Conservation (phyloP, 2,888 invertebrate species). For the Volucella bombylans region DNA sequence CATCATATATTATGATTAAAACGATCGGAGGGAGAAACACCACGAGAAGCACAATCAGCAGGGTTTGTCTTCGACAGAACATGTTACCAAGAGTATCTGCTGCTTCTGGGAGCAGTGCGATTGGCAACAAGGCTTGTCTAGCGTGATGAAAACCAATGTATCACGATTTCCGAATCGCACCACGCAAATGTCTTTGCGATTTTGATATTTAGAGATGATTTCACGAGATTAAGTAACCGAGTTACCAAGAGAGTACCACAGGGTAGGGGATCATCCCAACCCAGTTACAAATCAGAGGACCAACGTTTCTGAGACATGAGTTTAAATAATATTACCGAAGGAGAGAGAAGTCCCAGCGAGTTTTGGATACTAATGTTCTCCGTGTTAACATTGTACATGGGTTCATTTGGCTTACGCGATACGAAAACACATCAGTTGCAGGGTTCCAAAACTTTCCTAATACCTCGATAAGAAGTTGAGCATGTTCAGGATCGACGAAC, state of each 20-base stretch:
- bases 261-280: slow-evolving; percentile 62
- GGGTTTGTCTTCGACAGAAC: slow-evolving; percentile 39
- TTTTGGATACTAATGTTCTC: too few relatives aligned
- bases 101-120: slow-evolving; percentile 44
- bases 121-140: slow-evolving; percentile 62
- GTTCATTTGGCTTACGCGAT: too few relatives aligned
- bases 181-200: not conserved
- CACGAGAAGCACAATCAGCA: too few relatives aligned
- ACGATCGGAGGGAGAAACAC: slow-evolving; percentile 45
- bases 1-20: not conserved
- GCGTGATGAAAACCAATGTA: slow-evolving; percentile 75
- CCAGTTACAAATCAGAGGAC: slow-evolving; percentile 37
- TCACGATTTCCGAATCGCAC: slow-evolving; percentile 76
- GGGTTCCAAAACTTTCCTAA: too few relatives aligned
- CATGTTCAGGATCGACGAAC: too few relatives aligned
- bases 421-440: too few relatives aligned
- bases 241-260: slow-evolving; percentile 40
- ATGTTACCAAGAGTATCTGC: slow-evolving; percentile 49
- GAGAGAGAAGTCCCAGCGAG: too few relatives aligned
- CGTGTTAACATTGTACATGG: too few relatives aligned
- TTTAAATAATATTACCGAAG: slow-evolving; percentile 46
- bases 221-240: slow-evolving; percentile 31
- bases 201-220: slow-evolving; percentile 23
- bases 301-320: slow-evolving; percentile 63
- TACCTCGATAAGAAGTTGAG: too few relatives aligned